Conservation (phyloP, 2,888 invertebrate genomes). For the Tetropium fuscum region DNA sequence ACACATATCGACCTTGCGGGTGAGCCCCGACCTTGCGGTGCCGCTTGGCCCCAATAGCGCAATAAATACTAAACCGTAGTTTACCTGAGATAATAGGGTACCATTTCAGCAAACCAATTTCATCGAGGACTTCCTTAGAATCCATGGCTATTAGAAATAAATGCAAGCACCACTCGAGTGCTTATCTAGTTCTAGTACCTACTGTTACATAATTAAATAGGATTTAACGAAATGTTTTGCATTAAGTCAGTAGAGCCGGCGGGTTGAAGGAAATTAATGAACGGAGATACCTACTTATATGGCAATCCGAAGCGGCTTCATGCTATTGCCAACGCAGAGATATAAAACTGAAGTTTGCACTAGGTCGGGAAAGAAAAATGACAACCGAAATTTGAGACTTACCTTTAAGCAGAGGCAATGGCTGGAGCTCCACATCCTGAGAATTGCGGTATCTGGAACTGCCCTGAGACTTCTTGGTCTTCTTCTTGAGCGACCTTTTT, state of each 20-base stretch:
- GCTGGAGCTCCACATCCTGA: slow-evolving; percentile 97
- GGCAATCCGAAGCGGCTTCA: slow-evolving; percentile 9
- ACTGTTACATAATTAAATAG: slow-evolving; percentile 6
- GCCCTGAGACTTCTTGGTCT: slow-evolving; percentile 98
- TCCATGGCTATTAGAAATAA: too few relatives aligned
- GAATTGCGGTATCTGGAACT: slow-evolving; percentile 98
- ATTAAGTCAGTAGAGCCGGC: too few relatives aligned
- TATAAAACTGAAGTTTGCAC: slow-evolving; percentile 8
- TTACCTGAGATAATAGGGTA: too few relatives aligned
- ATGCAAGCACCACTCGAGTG: too few relatives aligned
- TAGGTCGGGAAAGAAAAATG: slow-evolving; percentile 14
- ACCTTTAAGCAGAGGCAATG: slow-evolving; percentile 98
- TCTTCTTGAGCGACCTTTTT: slow-evolving; percentile 97
- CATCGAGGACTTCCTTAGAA: too few relatives aligned
- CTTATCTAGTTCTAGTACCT: too few relatives aligned
- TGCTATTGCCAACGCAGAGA: slow-evolving; percentile 8
- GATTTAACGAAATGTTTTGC: neutral
- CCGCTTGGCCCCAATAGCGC: too few relatives aligned
- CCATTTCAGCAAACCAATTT: too few relatives aligned
- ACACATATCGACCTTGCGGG: slow-evolving; percentile 12
- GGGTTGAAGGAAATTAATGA: too few relatives aligned
- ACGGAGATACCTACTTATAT: slow-evolving; percentile 3
- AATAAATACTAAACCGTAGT: too few relatives aligned
- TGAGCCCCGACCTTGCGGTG: slow-evolving; percentile 16
- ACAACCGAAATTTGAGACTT: slow-evolving; percentile 41